Evolutionary conservation across 2,113 vertebrate genomes (phyloP), one percentile per base, ranked within the genome.

Genomic region (Oncorhynchus mykiss): DNA sequence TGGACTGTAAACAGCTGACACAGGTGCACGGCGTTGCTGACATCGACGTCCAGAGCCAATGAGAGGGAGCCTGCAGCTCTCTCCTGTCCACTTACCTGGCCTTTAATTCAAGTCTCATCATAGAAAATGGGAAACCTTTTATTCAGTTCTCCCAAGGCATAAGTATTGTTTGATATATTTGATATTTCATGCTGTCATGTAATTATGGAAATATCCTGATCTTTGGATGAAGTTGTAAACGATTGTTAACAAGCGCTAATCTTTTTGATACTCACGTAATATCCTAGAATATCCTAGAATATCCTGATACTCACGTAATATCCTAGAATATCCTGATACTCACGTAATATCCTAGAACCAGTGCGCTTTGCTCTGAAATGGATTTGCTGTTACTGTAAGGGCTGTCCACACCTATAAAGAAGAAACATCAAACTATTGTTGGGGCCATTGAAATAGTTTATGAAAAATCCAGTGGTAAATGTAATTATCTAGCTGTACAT

Each of bases 11-110:
- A 22, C 93, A 95, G 87, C 94, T 97, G 70, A 93, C 94, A 1
- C 95, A 96, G 86, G 95, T 97, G 71, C 96, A 97, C 0, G 96
- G 96, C 3, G 94, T 95, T 72, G 92, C 93, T 3, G 91, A 96
- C 70, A 89, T 97, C 48, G 54, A 88, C 0, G 94, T 95, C 54
- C 71, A 71, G 1, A 88, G 91, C 59, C 18, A 91, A 34, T 92
- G 71, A 90, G 71, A 89, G 59, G 20, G 18, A n/a, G 7, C 59
- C 16, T 18, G 54, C 20, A 57, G 13, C 54, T 57, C 54, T 57
- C 54, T 20, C 13, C 54, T 57, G 4, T 34, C 71, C 57, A 22
- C 11, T 51, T 39, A 20, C n/a, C 71, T 22, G 57, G 65, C 39
- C 65, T 67, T 67, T 67, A 1, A 25, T 31, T 67, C 65, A 29